Evolutionary conservation across 2,113 vertebrate genomes (phyloP).

Genomic region (Erpornis zantholeuca): DNA sequence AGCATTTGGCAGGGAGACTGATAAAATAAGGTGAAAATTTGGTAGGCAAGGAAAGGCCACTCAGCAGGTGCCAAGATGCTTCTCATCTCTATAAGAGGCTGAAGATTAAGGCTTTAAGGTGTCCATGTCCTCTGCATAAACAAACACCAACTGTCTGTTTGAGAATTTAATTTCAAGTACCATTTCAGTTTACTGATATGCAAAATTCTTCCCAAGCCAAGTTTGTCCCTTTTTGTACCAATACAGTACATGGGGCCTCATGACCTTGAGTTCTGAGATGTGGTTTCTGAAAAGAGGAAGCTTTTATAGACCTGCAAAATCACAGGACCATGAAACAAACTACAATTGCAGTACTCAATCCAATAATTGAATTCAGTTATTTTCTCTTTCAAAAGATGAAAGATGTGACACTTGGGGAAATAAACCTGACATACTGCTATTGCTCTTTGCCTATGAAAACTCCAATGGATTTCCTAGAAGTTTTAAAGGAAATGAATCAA

Average conservation of each 20-base stretch:
- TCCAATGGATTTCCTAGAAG: not conserved
- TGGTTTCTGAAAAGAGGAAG: constrained; percentile 4
- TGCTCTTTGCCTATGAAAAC: not conserved
- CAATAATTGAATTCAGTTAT: not conserved
- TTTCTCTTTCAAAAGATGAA: constrained; percentile 1
- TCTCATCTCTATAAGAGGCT: not conserved
- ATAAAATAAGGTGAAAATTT: constrained; percentile 33
- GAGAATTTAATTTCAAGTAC: not conserved
- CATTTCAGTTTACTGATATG: not conserved
- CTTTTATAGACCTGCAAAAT: not conserved
- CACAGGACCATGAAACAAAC: constrained; percentile 5
- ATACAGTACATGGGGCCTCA: not conserved
- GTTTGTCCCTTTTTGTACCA: not conserved
- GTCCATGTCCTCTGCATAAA: not conserved
- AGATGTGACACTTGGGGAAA: not conserved
- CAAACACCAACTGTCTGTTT: constrained; percentile 12
- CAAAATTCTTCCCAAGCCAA: constrained; percentile 43
- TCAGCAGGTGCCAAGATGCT: not conserved
- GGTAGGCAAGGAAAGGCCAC: not conserved
- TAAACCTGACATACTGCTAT: not conserved
- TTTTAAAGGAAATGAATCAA: not conserved
- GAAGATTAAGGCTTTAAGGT: constrained; percentile 14
- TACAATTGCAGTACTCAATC: not conserved
- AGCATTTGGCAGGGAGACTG: constrained; percentile 54
- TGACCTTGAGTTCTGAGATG: not conserved